Evolutionary conservation across 1,140 invertebrate species (phyloP).

Genomic region (Phthorimaea operculella): DNA sequence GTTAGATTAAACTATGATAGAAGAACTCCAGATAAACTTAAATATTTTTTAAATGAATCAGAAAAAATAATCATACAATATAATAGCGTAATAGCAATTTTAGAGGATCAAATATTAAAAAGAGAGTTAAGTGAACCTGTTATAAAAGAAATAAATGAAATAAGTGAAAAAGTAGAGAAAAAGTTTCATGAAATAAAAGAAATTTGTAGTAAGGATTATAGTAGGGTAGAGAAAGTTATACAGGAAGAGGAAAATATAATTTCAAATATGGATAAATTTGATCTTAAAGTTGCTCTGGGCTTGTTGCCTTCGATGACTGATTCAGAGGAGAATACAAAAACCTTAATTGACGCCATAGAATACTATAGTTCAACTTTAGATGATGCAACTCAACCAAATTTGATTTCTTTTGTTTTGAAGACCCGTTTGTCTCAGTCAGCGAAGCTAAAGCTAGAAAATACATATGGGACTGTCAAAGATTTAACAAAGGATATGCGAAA

Average conservation of each 20-base stretch:
- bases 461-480: not conserved
- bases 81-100: too few species aligned
- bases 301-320: conserved; percentile 1
- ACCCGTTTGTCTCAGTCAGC: not conserved
- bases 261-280: not conserved
- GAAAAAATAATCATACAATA: too few species aligned
- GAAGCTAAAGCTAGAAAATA: not conserved
- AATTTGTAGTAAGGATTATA: not conserved
- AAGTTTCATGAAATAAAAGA: too few species aligned
- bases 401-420: not conserved
- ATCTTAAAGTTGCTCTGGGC: not conserved
- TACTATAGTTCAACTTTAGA: not conserved
- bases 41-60: too few species aligned
- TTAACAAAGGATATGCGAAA: conserved; percentile 1
- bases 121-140: too few species aligned
- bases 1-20: too few species aligned
- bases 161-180: too few species aligned
- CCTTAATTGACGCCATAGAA: not conserved
- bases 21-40: too few species aligned
- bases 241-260: not conserved
- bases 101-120: not conserved
- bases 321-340: not conserved
- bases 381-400: not conserved
- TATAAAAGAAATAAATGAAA: too few species aligned
- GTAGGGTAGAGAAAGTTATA: not conserved